Evolutionary conservation across 2,888 invertebrate species (phyloP), one percentile per base, ranked within the genome.

Genomic region (Agonopterix heracliana): DNA sequence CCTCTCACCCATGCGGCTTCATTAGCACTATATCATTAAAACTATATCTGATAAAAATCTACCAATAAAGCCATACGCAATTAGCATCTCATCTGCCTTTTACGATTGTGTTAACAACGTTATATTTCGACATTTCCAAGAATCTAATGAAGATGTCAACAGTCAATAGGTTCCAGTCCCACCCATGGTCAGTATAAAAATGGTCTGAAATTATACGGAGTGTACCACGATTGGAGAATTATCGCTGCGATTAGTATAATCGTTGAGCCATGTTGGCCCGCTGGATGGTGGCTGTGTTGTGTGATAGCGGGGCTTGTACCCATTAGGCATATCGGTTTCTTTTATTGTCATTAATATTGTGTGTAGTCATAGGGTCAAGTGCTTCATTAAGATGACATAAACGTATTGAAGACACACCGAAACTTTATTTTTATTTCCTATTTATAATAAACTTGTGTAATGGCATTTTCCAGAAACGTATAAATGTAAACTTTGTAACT

Each of bases 171-270:
- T 57, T 38, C 38, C 56, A 56, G 58, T 52, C 68, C 81, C 82
- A 80, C 81, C 81, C 81, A 78, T 73, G 73, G 68, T 67, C 68
- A 57, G 62, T 67, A 72, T 13, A 70, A 80, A 76, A 78, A 80
- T 78, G 74, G 59, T 77, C 78, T 75, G 78, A 83, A 82, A 84
- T 83, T 76, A 82, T 79, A 81, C 71, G 68, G 63, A 65, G 62
- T 71, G 71, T 71, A 63, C 64, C 69, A 71, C 60, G 61, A 64
- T 53, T 57, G 62, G 66, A 81, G 78, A 85, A 68, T 82, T 74
- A 85, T 85, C 68, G 67, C 63, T 55, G 66, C 71, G 64, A 84
- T 85, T 85, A 82, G 68, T 77, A 68, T 84, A 85, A 84, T 85
- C 68, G 74, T 59, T 59, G 68, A 57, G 60, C 71, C 68, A 11